A percentile compares a stretch with the other conserved stretches of the same genome.
Evolutionary conservation across 2,113 vertebrate genomes (phyloP).

Genomic region (Chiloscyllium plagiosum): DNA sequence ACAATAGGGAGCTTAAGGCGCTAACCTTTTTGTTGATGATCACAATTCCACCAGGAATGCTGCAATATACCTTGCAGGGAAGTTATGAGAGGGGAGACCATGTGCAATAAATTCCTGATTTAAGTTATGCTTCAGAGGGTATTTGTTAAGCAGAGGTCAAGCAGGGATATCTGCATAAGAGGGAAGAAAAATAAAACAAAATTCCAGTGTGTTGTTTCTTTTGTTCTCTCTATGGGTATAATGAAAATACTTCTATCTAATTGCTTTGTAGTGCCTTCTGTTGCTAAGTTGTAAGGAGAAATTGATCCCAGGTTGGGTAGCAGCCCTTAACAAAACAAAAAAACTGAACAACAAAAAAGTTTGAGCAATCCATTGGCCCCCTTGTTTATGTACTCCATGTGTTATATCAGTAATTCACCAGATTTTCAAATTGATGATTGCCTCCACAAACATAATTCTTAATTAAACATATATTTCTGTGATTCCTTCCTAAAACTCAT

Average conservation of each 20-base stretch:
- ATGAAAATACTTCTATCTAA: not conserved
- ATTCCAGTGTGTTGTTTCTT: not conserved
- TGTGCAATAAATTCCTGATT: not conserved
- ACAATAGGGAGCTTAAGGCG: not conserved
- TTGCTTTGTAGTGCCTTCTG: not conserved
- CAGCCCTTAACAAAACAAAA: not conserved
- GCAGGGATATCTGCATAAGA: not conserved
- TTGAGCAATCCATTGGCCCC: not conserved
- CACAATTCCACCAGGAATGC: not conserved
- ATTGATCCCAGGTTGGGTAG: not conserved
- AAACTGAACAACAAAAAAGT: not conserved
- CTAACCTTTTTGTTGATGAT: not conserved
- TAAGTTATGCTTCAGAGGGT: not conserved
- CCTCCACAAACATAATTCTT: not conserved
- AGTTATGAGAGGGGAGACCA: not conserved
- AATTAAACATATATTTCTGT: not conserved
- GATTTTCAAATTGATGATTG: not conserved
- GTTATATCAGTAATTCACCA: not conserved
- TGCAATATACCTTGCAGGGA: not conserved
- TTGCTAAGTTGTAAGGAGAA: not conserved
- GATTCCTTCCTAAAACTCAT: not conserved
- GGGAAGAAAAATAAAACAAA: not conserved
- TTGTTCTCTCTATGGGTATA: not conserved
- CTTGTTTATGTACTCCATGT: not conserved
- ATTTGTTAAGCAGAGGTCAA: not conserved